A percentile compares a stretch with the other conserved stretches of the same genome.
Evolutionary conservation across 2,888 invertebrate species (phyloP).

Genomic region (Brachyptera putata): DNA sequence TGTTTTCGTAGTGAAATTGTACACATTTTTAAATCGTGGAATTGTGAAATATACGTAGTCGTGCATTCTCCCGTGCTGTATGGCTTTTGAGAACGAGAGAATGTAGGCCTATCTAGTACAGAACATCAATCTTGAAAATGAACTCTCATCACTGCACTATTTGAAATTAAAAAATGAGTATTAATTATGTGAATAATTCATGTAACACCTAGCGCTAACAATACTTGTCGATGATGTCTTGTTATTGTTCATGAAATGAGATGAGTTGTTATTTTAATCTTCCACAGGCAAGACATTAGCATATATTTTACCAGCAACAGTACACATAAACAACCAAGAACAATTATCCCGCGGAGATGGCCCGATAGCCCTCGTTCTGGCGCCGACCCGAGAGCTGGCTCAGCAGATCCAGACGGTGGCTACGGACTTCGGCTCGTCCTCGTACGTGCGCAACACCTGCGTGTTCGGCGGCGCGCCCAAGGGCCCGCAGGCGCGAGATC

Average conservation of each 20-base stretch:
- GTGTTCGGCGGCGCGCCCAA: slow-evolving; percentile 91
- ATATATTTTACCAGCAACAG: slow-evolving; percentile 88
- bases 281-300: slow-evolving; percentile 89
- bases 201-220: no score
- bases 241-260: background rate
- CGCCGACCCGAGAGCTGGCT: slow-evolving; percentile 83
- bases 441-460: slow-evolving; percentile 76
- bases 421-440: slow-evolving; percentile 70
- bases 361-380: slow-evolving; percentile 85
- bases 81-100: no score
- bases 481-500: slow-evolving; percentile 59
- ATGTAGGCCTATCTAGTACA: no score
- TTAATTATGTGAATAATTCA: no score
- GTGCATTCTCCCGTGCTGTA: no score
- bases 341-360: slow-evolving; percentile 84
- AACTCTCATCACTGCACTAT: no score
- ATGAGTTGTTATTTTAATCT: slow-evolving; percentile 42
- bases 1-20: no score
- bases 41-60: no score
- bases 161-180: no score
- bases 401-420: slow-evolving; percentile 88
- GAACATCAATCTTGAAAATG: no score
- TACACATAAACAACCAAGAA: slow-evolving; percentile 90
- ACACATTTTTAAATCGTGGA: no score
- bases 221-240: background rate